Evolutionary conservation across 2,888 invertebrate species (phyloP), one percentile per base, ranked within the genome.

Genomic region (Gastracanthus pulcherrimus): DNA sequence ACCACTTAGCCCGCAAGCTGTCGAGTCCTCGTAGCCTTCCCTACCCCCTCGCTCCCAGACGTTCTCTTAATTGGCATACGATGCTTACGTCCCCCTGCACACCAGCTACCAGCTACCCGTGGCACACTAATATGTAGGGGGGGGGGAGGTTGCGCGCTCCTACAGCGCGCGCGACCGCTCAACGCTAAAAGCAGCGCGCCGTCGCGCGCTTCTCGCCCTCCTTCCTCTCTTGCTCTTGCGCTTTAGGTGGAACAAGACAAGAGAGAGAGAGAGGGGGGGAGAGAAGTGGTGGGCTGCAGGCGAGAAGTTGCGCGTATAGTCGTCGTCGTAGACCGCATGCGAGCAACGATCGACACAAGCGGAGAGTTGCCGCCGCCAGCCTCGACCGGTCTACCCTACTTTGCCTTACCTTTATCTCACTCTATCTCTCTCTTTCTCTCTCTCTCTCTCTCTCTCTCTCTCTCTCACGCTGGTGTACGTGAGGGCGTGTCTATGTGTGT

Each of bases 1-100:
- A 88, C 88, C 89, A 88, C 90, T 90, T 88, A 88, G 87, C 85
- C 88, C 87, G 82, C 88, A 88, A 90, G 88, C 89, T 88, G 88
- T 87, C 87, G 87, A 85, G 86, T 87, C 84, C 86, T 86, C 84
- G 72, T 83, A 41, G 38, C 23, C 51, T 51, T 31, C 16, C n/a
- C n/a, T n/a, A n/a, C n/a, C n/a, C n/a, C n/a, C n/a, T n/a, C n/a
- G n/a, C 38, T 31, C 34, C 9, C 48, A 88, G 87, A 87, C 87
- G 85, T 69, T 69, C 87, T 87, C 87, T 88, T 89, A 90, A 90
- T 89, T 88, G 88, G 88, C 88, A 87, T 86, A 87, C 86, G 88
- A 87, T 86, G 87, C 83, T 82, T 82, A 83, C 81, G 75, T 34
- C 29, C 23, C 19, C 38, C 82, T 69, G 75, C 45, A 78, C 76